Conservation (phyloP, 2,113 vertebrate genomes). For the Perccottus glenii region DNA sequence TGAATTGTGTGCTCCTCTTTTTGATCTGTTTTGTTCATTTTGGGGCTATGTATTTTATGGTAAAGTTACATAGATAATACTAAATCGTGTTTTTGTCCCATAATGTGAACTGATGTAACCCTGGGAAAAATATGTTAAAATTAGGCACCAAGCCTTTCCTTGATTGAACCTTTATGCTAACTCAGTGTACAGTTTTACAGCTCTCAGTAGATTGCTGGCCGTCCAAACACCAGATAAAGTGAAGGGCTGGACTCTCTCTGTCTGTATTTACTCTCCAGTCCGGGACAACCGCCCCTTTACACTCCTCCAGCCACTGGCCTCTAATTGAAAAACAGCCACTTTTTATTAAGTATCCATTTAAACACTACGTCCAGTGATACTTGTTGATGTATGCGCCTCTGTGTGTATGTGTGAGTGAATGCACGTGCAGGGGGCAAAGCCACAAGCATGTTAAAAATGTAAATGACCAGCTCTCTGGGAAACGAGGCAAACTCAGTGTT, state of each 20-base stretch:
- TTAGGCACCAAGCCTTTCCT: too few relatives aligned
- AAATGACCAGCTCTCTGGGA: constrained; percentile 40
- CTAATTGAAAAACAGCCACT: constrained; percentile 48
- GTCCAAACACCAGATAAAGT: constrained; percentile 1
- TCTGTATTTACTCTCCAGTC: not conserved
- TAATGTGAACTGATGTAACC: too few relatives aligned
- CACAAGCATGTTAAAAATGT: constrained; percentile 57
- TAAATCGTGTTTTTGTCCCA: too few relatives aligned
- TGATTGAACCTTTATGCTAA: too few relatives aligned
- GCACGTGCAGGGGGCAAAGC: constrained; percentile 22
- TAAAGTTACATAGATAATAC: too few relatives aligned
- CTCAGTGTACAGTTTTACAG: not conserved
- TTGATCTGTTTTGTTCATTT: too few relatives aligned
- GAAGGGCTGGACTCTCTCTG: not conserved
- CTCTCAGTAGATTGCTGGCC: constrained; percentile 1
- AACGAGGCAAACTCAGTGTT: constrained; percentile 46
- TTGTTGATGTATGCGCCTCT: not conserved
- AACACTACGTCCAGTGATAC: constrained; percentile 46
- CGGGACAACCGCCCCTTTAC: constrained; percentile 30
- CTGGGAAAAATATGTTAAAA: too few relatives aligned
- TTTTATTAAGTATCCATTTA: constrained; percentile 51
- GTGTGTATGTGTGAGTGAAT: not conserved
- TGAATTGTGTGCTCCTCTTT: too few relatives aligned
- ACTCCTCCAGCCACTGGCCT: constrained; percentile 16
- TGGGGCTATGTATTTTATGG: too few relatives aligned